A percentile compares a stretch with the other conserved stretches of the same genome.
Evolutionary conservation across 2,888 invertebrate genomes (phyloP).

Genomic region (Antitype chi): DNA sequence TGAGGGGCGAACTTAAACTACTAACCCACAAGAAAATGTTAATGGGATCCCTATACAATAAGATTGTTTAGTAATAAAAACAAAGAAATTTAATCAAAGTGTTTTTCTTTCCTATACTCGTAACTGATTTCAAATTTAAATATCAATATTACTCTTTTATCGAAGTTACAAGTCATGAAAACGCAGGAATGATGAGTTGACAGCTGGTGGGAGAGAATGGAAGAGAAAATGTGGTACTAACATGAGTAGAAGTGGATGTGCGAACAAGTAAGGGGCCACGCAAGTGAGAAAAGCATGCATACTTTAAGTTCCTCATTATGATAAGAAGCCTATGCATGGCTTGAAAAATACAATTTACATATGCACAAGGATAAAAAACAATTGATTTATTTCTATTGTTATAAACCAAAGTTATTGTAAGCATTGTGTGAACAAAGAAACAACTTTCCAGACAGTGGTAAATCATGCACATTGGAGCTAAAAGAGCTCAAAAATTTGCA

Average conservation of each 20-base stretch:
- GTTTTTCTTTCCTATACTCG: not conserved
- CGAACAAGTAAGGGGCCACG: not conserved
- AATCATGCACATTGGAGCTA: not conserved
- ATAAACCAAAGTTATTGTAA: not conserved
- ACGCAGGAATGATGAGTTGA: not conserved
- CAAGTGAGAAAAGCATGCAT: not conserved
- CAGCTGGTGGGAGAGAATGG: not conserved
- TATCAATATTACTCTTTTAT: not conserved
- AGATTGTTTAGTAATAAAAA: not conserved
- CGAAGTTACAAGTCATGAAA: not conserved
- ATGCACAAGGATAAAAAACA: not conserved
- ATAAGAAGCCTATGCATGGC: not conserved
- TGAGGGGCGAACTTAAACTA: too few relatives aligned
- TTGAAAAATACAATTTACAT: conserved; percentile 16
- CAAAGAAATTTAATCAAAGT: not conserved
- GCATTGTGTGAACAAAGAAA: not conserved
- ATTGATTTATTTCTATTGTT: not conserved
- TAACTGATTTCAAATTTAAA: not conserved
- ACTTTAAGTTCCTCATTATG: not conserved
- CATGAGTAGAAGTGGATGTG: not conserved
- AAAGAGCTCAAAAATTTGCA: not conserved
- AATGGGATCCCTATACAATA: not conserved
- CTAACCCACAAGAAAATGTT: too few relatives aligned
- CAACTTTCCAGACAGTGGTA: not conserved
- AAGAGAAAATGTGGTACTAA: not conserved